phyloP scores from a whole-genome alignment of 2,888 invertebrate genomes.

The Lithodes maja region DNA sequence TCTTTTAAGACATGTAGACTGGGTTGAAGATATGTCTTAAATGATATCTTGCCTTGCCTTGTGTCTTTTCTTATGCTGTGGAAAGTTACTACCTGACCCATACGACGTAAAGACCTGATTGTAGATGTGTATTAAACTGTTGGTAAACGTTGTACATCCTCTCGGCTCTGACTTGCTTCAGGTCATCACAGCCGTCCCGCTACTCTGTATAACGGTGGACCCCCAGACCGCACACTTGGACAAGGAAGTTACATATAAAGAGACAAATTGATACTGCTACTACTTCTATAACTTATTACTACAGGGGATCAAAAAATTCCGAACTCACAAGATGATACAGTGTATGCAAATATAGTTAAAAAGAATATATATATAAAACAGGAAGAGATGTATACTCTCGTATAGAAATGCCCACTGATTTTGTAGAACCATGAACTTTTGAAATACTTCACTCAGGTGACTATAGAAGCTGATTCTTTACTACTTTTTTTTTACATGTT shows the following conservation, averaged over 20 bases:
- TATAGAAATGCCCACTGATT: conserved; percentile 66
- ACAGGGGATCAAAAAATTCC: conserved; percentile 66
- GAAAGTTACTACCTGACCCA: no score
- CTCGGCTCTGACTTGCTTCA: conserved; percentile 37
- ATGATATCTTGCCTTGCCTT: no score
- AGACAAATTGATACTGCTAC: conserved; percentile 9
- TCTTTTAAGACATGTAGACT: no score
- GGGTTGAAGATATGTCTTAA: no score
- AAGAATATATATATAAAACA: conserved; percentile 16
- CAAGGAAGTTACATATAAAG: conserved; percentile 48
- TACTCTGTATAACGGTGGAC: conserved; percentile 57
- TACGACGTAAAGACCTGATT: no score
- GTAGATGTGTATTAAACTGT: no score
- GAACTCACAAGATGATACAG: conserved; percentile 63
- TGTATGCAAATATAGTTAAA: conserved; percentile 51
- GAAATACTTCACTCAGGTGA: conserved; percentile 68
- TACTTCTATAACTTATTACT: conserved; percentile 33
- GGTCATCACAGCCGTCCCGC: conserved; percentile 38
- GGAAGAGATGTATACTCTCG: conserved; percentile 64
- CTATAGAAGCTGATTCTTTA: conserved; percentile 54
- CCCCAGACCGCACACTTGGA: conserved; percentile 56
- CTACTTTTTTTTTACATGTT: neutral
- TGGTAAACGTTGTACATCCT: conserved; percentile 19
- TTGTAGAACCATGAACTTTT: conserved; percentile 64
- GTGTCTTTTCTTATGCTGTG: no score